A percentile compares a stretch with the other conserved stretches of the same genome.
These are phyloP conservation scores for Drosophila bocki DNA, from an alignment of 1,140 invertebrate genomes.

Conservation along the genomic window DNA sequence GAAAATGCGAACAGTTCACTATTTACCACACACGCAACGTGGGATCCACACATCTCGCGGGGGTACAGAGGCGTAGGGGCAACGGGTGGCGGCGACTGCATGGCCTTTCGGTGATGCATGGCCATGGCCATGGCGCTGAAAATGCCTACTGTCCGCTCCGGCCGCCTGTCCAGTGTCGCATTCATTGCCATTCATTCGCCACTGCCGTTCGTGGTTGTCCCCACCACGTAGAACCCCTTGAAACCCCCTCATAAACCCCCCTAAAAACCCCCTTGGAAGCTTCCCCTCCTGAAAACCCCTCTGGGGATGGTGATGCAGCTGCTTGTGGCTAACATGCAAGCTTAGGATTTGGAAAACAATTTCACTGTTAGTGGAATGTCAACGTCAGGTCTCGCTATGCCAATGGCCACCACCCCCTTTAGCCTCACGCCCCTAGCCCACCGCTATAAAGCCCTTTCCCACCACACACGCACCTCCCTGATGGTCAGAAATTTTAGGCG, in stretches of 20 bases:
- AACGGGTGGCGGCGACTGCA: background rate
- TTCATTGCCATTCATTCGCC: conserved; percentile 80
- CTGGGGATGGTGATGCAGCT: conserved; percentile 38
- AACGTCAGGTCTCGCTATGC: conserved; percentile 64
- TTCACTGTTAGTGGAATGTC: conserved; percentile 82
- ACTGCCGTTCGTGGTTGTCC: conserved; percentile 68
- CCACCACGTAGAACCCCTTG: background rate
- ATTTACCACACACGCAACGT: conserved; percentile 70
- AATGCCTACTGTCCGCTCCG: conserved; percentile 55
- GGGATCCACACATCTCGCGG: conserved; percentile 21
- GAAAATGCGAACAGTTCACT: conserved; percentile 68
- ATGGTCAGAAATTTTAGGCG: conserved; percentile 73
- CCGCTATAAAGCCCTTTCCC: conserved; percentile 7
- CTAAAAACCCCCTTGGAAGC: background rate
- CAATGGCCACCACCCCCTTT: background rate
- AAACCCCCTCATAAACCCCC: background rate
- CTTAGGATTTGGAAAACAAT: conserved; percentile 82
- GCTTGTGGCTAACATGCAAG: conserved; percentile 78
- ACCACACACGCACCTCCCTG: background rate
- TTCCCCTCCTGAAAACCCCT: background rate
- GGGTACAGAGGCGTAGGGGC: conserved; percentile 11
- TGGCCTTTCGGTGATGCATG: conserved; percentile 65
- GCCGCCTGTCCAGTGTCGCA: conserved; percentile 68
- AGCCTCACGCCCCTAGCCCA: background rate
- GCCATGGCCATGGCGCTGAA: conserved; percentile 68